Base-by-base conservation (phyloP, 2,888 invertebrate genomes). In the Argyresthia albistria region DNA sequence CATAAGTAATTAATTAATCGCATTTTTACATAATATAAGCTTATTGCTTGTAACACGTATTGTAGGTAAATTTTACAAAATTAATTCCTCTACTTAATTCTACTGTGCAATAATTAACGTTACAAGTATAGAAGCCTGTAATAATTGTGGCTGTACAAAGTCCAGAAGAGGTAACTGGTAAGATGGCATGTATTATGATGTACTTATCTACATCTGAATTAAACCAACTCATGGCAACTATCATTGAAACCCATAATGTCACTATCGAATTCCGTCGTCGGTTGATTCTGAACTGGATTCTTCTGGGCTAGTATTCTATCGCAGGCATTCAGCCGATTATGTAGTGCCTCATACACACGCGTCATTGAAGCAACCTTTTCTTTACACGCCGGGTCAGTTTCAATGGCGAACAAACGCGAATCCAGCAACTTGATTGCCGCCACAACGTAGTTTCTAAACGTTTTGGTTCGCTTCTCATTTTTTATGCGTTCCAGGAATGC, bases 321-420 rank as follows among this genome's bases (percentile, higher is more conserved):
- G 52, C 88, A 88, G 35, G 82, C 83, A 35, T 81, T 87, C 39
- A 88, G 63, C 11, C 77, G 72, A 0, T 79, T 82, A 53, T 88
- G 88, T 14, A 88, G 63, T 0, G 80, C 74, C 43, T 88, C 81
- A 49, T 88, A 88, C 0, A 88, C 84, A 1, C 84, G 70, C 0
- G 84, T 86, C 84, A 88, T 83, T 0, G 87, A 87, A 0, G 80
- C 76, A 0, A 88, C 88, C 59, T 88, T 88, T 59, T 88, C 88
- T 57, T 88, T 88, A 58, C 87, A 87, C 0, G 81, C 65, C 0
- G 86, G 86, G 59, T 88, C 88, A 1, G 82, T 83, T 64, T 88
- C 88, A 52, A 88, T 87, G 0, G 88, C 83, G 55, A 88, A 88
- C 0, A 88, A 69, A 42, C 88, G 71, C 0, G 88, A 88, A 62